Evolutionary conservation across 2,888 invertebrate species (phyloP).

Genomic region (Poecilobothrus nobilitatus): DNA sequence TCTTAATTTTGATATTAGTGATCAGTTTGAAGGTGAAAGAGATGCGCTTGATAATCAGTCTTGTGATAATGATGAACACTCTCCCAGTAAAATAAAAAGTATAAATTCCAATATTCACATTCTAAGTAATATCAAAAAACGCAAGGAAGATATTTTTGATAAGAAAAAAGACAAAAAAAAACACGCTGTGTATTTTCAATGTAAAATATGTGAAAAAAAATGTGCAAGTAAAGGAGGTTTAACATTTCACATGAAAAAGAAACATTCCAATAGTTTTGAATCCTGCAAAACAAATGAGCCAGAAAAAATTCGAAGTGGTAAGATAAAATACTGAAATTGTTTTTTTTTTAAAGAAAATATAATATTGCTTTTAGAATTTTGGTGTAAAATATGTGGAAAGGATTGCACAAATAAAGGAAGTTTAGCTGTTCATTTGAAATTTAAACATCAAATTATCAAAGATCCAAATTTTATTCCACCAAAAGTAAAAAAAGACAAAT

Average conservation of each 20-base stretch:
- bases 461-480: too few species aligned
- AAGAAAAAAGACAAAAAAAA: too few species aligned
- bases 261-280: background rate
- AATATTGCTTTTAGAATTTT: background rate
- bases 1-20: too few species aligned
- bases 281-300: background rate
- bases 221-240: background rate
- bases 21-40: too few species aligned
- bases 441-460: background rate
- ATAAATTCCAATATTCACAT: too few species aligned
- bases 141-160: too few species aligned
- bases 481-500: slow-evolving; percentile 25
- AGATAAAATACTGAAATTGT: slow-evolving; percentile 24
- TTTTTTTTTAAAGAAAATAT: slow-evolving; percentile 21
- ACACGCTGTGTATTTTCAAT: background rate
- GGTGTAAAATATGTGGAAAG: background rate
- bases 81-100: too few species aligned
- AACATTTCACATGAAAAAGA: background rate
- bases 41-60: too few species aligned
- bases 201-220: background rate
- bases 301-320: slow-evolving; percentile 23
- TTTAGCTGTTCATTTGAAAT: background rate
- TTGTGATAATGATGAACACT: too few species aligned
- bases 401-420: background rate
- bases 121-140: too few species aligned